Evolutionary conservation across 2,888 invertebrate genomes (phyloP).

Genomic region (Mantis religiosa): DNA sequence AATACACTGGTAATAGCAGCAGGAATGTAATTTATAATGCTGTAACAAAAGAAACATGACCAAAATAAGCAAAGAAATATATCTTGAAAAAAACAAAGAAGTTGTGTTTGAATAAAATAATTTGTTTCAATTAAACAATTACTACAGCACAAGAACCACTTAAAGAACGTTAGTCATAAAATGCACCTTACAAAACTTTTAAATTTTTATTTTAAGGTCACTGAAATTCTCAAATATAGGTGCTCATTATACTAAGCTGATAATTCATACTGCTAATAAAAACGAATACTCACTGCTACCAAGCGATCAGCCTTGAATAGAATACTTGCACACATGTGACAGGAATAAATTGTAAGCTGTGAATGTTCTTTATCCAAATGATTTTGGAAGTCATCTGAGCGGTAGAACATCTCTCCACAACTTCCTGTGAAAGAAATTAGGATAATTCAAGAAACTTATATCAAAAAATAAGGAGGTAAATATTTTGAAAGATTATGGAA

Average conservation of each 20-base stretch:
- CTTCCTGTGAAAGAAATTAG: conserved; percentile 30
- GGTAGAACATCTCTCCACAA: conserved; percentile 42
- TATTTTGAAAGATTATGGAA: no score
- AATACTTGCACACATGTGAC: conserved; percentile 29
- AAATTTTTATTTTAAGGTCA: no score
- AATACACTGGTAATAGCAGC: conserved; percentile 49
- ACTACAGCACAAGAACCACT: no score
- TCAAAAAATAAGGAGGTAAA: no score
- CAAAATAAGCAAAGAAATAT: no score
- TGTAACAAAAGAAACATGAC: conserved; percentile 30
- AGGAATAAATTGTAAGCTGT: conserved; percentile 25
- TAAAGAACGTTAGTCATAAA: no score
- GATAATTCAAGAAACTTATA: no score
- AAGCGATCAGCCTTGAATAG: conserved; percentile 24
- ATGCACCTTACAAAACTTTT: no score
- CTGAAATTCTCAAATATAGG: no score
- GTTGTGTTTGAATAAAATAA: no score
- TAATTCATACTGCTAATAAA: neutral
- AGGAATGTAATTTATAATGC: conserved; percentile 46
- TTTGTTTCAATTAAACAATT: no score
- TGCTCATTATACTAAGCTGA: neutral
- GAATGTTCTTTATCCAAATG: conserved; percentile 28
- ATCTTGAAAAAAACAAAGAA: no score
- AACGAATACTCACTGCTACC: conserved; percentile 27
- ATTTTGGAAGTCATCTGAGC: conserved; percentile 39